Base-by-base conservation (phyloP, 2,797 vertebrate genomes). In the Tapera naevia region DNA sequence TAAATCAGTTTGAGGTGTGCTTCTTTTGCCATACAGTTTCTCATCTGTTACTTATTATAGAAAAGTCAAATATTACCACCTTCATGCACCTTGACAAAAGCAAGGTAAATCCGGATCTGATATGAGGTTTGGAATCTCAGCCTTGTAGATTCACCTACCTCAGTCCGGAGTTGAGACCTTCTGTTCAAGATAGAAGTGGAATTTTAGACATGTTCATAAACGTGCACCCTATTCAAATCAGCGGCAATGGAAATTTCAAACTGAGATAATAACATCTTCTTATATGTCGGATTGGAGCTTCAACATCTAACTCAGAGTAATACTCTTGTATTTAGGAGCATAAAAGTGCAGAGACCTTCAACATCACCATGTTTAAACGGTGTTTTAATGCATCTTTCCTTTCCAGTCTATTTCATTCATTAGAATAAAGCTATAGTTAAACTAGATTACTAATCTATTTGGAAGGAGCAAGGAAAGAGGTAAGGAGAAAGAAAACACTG, bases 331-430 rank as follows among this genome's bases (percentile, higher is more conserved):
- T 80, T 57, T 54, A 86, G 12, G 14, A 89, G 9, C 30, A 27
- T 56, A 37, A 65, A 93, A 83, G 14, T 53, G 22, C 10, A 50
- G 25, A 57, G 64, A 37, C 46, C 28, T 80, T 88, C 69, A 73
- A 3, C 13, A 28, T 41, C 37, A 73, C 12, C 6, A 19, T 66
- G 16, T 61, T 80, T 80, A 86, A 92, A 66, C 32, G 6, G 22
- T 39, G 27, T 76, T 86, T 92, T 65, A 83, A 66, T 50, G 35
- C 53, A 57, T 60, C 56, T 88, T 91, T 91, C 53, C 51, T 66
- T 88, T 53, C 37, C 37, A 48, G 10, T 70, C 28, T 83, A 57
- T 86, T 78, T 84, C 16, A 71, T 89, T 87, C 45, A 48, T 45
- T 79, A 75, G 17, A 84, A 78, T 71, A 32, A 79, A 4, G 3